phyloP scores from a whole-genome alignment of 1,140 invertebrate genomes.

The Scaptomyza pallida region DNA sequence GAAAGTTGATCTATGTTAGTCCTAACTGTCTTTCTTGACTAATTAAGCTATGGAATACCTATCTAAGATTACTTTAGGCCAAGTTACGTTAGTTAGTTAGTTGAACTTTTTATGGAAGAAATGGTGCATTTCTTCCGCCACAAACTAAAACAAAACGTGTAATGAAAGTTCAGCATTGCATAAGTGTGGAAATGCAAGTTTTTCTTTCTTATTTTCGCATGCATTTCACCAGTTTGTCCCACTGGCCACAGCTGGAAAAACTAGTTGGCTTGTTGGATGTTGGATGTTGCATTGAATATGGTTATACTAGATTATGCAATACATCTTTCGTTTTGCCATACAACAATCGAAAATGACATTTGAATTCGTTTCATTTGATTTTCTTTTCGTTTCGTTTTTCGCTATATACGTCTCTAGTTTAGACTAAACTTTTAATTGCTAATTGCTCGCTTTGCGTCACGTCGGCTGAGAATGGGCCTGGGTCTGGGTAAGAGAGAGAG shows the following conservation, averaged over 20 bases:
- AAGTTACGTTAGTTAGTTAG: slow-evolving; percentile 6
- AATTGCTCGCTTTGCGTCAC: slow-evolving; percentile 77
- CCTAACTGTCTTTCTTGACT: neutral
- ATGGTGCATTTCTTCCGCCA: slow-evolving; percentile 12
- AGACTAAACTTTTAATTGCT: slow-evolving; percentile 67
- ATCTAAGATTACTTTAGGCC: neutral
- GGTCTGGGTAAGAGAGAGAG: neutral
- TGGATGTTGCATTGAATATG: neutral
- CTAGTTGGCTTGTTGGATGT: slow-evolving; percentile 2
- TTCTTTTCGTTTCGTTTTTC: neutral
- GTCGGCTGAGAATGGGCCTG: neutral
- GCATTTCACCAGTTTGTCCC: slow-evolving; percentile 23
- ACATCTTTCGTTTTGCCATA: too few species aligned
- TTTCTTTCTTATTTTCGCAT: too few species aligned
- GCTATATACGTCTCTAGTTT: neutral
- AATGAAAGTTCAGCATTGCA: slow-evolving; percentile 23
- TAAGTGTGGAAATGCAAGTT: slow-evolving; percentile 37
- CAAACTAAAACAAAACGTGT: neutral
- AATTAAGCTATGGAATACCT: neutral
- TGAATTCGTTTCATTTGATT: slow-evolving; percentile 30
- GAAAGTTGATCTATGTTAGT: neutral
- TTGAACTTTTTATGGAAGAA: neutral
- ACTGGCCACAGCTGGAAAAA: slow-evolving; percentile 29
- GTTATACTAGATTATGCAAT: slow-evolving; percentile 38
- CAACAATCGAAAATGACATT: slow-evolving; percentile 35